Evolutionary conservation across 2,888 invertebrate genomes (phyloP), one percentile per base, ranked within the genome.

Genomic region (Cephus pulcher): DNA sequence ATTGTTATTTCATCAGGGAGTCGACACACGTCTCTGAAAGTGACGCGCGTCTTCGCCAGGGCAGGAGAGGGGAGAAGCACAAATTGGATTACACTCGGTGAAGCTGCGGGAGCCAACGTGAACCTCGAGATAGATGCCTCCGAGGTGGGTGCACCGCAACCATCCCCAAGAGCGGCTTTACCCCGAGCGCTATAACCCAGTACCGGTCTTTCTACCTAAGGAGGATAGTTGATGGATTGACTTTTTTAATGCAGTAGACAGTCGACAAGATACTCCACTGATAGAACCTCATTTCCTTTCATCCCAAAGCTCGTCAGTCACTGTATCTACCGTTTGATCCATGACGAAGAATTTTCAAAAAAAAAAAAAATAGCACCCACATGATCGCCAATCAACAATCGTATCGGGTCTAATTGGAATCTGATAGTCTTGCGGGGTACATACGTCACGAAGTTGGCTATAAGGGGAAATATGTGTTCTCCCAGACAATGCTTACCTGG

Each of bases 1-100:
- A 89, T 90, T 89, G 89, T 88, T 87, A 86, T 90, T 90, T 88
- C 88, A 90, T 91, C 88, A 88, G 79, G 82, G 79, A 91, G 88
- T 90, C 90, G 83, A 80, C 84, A 86, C 90, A 90, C 90, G 90
- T 90, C 84, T 86, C 85, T 83, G 86, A 88, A 88, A 88, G 89
- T 87, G 87, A 90, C 87, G 89, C 88, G 86, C 84, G 85, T 75
- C 78, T 76, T 69, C 77, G 73, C 80, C 82, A 85, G 85, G 87
- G 89, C 86, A 86, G 88, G 86, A 86, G 86, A 84, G 85, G 86
- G 88, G 86, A 86, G 88, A 86, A 86, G 86, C 87, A 86, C 90
- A 90, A 90, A 90, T 90, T 90, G 90, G 89, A 90, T 90, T 90
- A 90, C 89, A 86, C 80, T 80, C 77, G 82, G 82, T 80, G 82